Evolutionary conservation across 2,888 invertebrate species (phyloP).

Genomic region (Suillia variegata): DNA sequence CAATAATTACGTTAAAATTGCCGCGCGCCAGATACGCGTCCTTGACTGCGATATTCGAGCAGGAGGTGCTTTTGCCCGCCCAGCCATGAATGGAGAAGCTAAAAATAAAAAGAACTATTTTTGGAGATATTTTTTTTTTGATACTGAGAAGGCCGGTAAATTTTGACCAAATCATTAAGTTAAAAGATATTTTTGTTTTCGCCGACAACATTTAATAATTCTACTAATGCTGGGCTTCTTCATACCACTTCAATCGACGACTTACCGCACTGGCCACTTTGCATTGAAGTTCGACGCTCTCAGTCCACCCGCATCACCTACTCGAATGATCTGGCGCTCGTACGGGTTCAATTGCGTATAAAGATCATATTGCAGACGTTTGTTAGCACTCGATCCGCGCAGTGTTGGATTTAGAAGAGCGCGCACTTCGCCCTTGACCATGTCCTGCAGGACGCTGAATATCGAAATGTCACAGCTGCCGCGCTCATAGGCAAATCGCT

Average conservation of each 20-base stretch:
- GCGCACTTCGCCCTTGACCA: slow-evolving; percentile 37
- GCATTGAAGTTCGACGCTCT: slow-evolving; percentile 46
- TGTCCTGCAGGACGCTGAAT: slow-evolving; percentile 39
- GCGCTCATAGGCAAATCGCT: slow-evolving; percentile 45
- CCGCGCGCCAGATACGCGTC: slow-evolving; percentile 50
- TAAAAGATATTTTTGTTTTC: not conserved
- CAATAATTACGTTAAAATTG: slow-evolving; percentile 51
- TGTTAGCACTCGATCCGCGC: slow-evolving; percentile 30
- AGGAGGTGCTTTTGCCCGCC: slow-evolving; percentile 45
- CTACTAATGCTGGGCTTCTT: too few species aligned
- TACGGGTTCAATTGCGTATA: slow-evolving; percentile 46
- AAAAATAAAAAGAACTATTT: not conserved
- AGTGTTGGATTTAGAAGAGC: slow-evolving; percentile 31
- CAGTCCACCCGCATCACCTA: slow-evolving; percentile 39
- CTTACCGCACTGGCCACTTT: slow-evolving; percentile 52
- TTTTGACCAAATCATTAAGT: not conserved
- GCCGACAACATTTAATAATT: not conserved
- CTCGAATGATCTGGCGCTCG: slow-evolving; percentile 36
- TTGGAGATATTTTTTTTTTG: not conserved
- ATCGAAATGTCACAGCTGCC: slow-evolving; percentile 46
- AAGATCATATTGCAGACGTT: slow-evolving; percentile 45
- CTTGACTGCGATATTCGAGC: slow-evolving; percentile 53
- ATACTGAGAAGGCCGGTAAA: too few species aligned
- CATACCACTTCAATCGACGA: not conserved
- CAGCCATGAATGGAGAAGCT: slow-evolving; percentile 54